phyloP scores from a whole-genome alignment of 1,140 invertebrate genomes.

The Apis cerana region DNA sequence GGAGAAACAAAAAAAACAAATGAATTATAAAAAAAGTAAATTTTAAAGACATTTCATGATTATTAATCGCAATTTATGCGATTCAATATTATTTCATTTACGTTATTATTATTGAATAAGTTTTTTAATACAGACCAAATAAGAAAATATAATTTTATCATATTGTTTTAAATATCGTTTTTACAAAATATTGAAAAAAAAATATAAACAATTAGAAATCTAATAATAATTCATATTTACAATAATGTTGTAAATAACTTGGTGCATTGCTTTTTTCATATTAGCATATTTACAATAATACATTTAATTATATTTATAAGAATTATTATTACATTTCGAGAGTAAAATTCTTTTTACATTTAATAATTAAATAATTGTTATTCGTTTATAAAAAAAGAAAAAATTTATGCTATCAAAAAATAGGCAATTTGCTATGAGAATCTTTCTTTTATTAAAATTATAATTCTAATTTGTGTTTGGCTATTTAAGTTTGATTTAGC shows the following conservation, averaged over 20 bases:
- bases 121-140: constrained; percentile 9
- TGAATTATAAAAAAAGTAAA: constrained; percentile 13
- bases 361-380: neutral
- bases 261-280: constrained; percentile 4
- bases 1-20: neutral
- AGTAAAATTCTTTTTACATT: neutral
- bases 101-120: neutral
- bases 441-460: neutral
- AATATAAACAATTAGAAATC: neutral
- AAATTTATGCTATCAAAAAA: neutral
- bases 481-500: neutral
- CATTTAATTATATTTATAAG: constrained; percentile 18
- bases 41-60: constrained; percentile 3
- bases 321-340: neutral
- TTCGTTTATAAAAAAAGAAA: neutral
- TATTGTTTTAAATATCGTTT: neutral
- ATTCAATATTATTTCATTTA: neutral
- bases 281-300: constrained; percentile 6
- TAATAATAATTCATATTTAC: constrained; percentile 28
- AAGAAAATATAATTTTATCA: neutral
- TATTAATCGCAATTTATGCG: neutral
- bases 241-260: constrained; percentile 36
- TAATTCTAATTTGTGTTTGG: neutral
- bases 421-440: neutral
- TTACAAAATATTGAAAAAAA: neutral